Conservation (phyloP, 2,113 vertebrate genomes). For the Balaenoptera acutorostrata region DNA sequence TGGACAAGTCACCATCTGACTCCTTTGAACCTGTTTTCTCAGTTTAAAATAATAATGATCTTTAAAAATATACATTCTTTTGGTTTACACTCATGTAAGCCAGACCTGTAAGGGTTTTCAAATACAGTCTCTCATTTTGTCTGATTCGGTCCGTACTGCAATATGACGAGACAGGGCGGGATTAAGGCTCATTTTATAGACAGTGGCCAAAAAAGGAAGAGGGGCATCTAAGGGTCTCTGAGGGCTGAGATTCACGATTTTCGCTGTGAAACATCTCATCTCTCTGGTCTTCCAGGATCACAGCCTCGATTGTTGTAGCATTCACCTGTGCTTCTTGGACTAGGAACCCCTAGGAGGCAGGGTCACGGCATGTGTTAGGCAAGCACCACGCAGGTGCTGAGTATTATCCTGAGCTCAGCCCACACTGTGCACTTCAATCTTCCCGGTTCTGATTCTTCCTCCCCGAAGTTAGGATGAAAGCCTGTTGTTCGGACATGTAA, state of each 20-base stretch:
- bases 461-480: neutral
- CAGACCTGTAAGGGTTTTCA: neutral
- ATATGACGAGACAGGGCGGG: neutral
- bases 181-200: neutral
- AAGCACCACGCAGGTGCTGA: neutral
- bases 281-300: neutral
- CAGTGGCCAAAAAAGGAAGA: neutral
- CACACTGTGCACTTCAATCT: neutral
- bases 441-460: neutral
- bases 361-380: neutral
- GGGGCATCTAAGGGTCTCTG: neutral
- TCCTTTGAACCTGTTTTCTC: neutral
- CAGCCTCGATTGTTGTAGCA: neutral
- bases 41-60: neutral
- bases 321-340: neutral
- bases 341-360: neutral
- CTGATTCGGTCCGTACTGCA: neutral
- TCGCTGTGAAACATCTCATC: neutral
- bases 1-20: neutral
- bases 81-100: neutral
- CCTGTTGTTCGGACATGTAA: slow-evolving; percentile 17
- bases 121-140: neutral
- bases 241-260: neutral
- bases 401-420: neutral
- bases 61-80: neutral